phyloP scores from a whole-genome alignment of 2,797 vertebrate species.

The Leucoraja ocellata region DNA sequence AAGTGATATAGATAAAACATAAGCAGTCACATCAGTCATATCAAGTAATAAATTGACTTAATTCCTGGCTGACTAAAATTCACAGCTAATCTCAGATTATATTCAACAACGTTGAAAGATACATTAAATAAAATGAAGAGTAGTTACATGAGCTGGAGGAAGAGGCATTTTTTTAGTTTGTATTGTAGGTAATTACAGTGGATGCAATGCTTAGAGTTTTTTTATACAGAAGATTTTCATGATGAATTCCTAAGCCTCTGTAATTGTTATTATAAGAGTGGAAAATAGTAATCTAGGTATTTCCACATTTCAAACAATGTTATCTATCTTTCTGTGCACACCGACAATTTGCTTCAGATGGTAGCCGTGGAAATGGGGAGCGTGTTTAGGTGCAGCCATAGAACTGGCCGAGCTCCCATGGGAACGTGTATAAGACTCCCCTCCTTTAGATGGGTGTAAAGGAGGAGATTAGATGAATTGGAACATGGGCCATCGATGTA shows the following conservation, averaged over 20 bases:
- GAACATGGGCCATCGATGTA: too few species aligned
- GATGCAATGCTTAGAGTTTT: background rate
- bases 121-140: constrained; percentile 29
- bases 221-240: background rate
- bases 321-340: background rate
- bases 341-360: too few species aligned
- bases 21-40: background rate
- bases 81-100: background rate
- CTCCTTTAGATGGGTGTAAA: too few species aligned
- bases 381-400: too few species aligned
- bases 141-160: background rate
- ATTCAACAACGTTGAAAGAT: background rate
- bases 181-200: background rate
- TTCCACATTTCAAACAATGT: background rate
- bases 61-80: constrained; percentile 7
- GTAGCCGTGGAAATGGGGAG: background rate
- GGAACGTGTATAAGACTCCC: background rate
- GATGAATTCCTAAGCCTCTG: background rate
- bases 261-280: background rate
- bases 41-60: constrained; percentile 33
- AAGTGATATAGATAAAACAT: too few species aligned
- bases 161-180: background rate
- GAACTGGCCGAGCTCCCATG: background rate
- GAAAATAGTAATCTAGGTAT: background rate
- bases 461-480: background rate